Conservation (phyloP, 2,888 invertebrate species). For the Drosophila mercatorum region DNA sequence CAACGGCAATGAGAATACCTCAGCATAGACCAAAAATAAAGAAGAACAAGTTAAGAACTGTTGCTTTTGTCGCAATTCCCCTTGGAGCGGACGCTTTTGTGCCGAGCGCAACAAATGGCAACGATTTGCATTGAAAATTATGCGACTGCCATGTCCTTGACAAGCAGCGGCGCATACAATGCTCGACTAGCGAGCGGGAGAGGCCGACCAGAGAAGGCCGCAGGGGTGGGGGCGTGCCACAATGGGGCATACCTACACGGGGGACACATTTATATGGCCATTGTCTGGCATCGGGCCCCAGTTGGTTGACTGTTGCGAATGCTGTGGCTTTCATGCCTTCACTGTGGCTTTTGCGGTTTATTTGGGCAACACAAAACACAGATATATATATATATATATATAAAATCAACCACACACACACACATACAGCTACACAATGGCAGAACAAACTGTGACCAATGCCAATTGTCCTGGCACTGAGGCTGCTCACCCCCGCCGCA, state of each 20-base stretch:
- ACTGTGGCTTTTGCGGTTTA: slow-evolving; percentile 64
- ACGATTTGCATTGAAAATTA: slow-evolving; percentile 65
- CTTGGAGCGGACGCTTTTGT: slow-evolving; percentile 28
- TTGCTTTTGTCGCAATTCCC: slow-evolving; percentile 3
- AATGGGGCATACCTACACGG: slow-evolving; percentile 29
- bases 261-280: slow-evolving; percentile 68
- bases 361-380: slow-evolving; percentile 45
- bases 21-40: not conserved
- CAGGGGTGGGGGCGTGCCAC: slow-evolving; percentile 19
- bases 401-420: slow-evolving; percentile 17
- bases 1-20: not conserved
- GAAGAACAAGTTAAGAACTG: slow-evolving; percentile 10
- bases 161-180: slow-evolving; percentile 31
- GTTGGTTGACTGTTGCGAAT: slow-evolving; percentile 44
- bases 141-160: slow-evolving; percentile 57
- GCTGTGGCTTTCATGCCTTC: slow-evolving; percentile 57
- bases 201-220: not conserved
- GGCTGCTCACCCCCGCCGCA: slow-evolving; percentile 13
- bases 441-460: slow-evolving; percentile 65
- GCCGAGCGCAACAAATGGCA: slow-evolving; percentile 60
- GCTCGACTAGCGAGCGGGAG: slow-evolving; percentile 6
- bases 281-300: slow-evolving; percentile 59
- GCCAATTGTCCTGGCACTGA: slow-evolving; percentile 62
- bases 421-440: slow-evolving; percentile 22
- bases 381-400: slow-evolving; percentile 2